Evolutionary conservation across 2,113 vertebrate species (phyloP).

Genomic region (Otis tarda): DNA sequence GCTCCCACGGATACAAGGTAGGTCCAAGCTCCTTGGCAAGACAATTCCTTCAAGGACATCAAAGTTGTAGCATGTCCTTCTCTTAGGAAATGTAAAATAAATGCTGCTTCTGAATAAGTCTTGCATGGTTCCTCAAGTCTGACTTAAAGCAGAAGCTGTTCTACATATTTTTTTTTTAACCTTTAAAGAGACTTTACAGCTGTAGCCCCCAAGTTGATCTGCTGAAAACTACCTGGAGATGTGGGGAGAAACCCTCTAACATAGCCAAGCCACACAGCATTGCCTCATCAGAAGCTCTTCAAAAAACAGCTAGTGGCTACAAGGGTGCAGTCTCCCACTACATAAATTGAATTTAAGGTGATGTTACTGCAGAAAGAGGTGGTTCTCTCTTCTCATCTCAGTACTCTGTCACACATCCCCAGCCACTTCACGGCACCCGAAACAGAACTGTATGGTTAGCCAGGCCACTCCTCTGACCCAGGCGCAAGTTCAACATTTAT

Average conservation of each 20-base stretch:
- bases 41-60: neutral
- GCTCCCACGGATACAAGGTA: neutral
- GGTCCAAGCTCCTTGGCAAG: neutral
- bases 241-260: neutral
- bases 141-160: neutral
- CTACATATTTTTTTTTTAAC: neutral
- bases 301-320: neutral
- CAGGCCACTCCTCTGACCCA: neutral
- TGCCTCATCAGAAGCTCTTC: neutral
- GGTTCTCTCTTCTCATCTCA: neutral
- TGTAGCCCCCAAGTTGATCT: neutral
- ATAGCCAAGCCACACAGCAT: neutral
- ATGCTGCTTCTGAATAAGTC: neutral
- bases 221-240: neutral
- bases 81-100: neutral
- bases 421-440: no score
- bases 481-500: no score
- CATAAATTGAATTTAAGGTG: neutral
- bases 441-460: fast-evolving
- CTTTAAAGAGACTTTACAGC: neutral
- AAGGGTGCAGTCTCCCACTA: neutral
- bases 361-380: neutral
- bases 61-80: neutral
- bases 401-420: fast-evolving
- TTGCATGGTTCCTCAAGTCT: neutral